Percentiles rank a stretch among this genome's conserved stretches.
These are phyloP conservation scores for Smutsia gigantea DNA, from an alignment of 2,797 vertebrate genomes.

Conservation along the genomic window DNA sequence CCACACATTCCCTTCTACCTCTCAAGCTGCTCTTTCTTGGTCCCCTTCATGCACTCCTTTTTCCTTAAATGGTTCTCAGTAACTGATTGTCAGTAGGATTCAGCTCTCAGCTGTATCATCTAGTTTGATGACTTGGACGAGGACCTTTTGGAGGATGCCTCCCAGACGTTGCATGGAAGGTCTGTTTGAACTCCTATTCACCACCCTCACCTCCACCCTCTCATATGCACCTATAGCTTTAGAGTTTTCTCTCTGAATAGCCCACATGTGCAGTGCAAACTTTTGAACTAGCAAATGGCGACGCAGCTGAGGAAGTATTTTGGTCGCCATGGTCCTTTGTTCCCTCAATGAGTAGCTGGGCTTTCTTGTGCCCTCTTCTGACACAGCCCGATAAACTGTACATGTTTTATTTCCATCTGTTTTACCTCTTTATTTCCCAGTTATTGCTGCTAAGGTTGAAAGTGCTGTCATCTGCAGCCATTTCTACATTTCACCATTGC, in stretches of 20 bases:
- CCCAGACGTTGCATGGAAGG: background rate
- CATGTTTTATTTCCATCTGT: background rate
- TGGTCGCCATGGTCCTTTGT: background rate
- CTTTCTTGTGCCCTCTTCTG: background rate
- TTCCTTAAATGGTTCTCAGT: background rate
- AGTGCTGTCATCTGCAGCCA: background rate
- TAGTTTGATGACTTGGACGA: background rate
- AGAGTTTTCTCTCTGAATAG: background rate
- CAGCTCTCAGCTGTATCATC: background rate
- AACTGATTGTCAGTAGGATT: background rate
- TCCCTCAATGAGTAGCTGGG: background rate
- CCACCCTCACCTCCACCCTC: background rate
- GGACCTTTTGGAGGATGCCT: background rate
- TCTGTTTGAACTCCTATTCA: background rate
- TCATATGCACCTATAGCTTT: background rate
- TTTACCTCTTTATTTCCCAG: background rate
- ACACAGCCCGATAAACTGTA: background rate
- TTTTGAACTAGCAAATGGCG: background rate
- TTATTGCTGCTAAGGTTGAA: background rate
- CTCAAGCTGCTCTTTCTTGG: background rate
- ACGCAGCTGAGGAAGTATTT: background rate
- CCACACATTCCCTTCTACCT: background rate
- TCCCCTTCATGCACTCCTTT: background rate
- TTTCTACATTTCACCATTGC: background rate
- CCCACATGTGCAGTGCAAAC: fast-evolving